Evolutionary conservation across 2,888 invertebrate species (phyloP).

Genomic region (Electrophaes corylata): DNA sequence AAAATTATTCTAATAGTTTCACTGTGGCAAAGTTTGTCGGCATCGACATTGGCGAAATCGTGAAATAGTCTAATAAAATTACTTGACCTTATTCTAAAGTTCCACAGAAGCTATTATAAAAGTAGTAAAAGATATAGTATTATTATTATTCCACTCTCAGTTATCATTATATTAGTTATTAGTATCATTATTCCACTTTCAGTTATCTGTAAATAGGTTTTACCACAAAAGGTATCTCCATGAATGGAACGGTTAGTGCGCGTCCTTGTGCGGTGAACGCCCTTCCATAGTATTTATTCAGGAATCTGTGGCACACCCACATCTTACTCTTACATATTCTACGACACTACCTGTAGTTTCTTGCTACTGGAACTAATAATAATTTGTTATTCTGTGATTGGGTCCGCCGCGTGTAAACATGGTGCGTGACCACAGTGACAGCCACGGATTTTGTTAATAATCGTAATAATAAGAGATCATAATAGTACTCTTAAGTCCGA

Average conservation of each 20-base stretch:
- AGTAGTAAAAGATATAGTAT: too few relatives aligned
- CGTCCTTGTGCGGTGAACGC: slow-evolving; percentile 52
- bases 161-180: too few relatives aligned
- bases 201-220: slow-evolving; percentile 7
- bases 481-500: too few relatives aligned
- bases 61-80: too few relatives aligned
- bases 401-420: slow-evolving; percentile 1
- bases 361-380: neutral
- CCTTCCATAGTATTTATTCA: slow-evolving; percentile 28
- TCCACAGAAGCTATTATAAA: too few relatives aligned
- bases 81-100: too few relatives aligned
- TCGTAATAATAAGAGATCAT: too few relatives aligned
- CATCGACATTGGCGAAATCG: too few relatives aligned
- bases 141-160: too few relatives aligned
- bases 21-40: too few relatives aligned
- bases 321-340: slow-evolving; percentile 3
- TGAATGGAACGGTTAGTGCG: slow-evolving; percentile 50
- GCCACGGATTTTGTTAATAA: slow-evolving; percentile 4
- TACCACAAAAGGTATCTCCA: slow-evolving; percentile 45
- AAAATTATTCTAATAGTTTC: too few relatives aligned
- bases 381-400: neutral
- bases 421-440: slow-evolving; percentile 7
- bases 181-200: neutral
- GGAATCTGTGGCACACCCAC: slow-evolving; percentile 24
- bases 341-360: neutral